Percentiles rank a stretch among this genome's conserved stretches.
phyloP scores from a whole-genome alignment of 2,797 vertebrate species.

The Danio aesculapii region DNA sequence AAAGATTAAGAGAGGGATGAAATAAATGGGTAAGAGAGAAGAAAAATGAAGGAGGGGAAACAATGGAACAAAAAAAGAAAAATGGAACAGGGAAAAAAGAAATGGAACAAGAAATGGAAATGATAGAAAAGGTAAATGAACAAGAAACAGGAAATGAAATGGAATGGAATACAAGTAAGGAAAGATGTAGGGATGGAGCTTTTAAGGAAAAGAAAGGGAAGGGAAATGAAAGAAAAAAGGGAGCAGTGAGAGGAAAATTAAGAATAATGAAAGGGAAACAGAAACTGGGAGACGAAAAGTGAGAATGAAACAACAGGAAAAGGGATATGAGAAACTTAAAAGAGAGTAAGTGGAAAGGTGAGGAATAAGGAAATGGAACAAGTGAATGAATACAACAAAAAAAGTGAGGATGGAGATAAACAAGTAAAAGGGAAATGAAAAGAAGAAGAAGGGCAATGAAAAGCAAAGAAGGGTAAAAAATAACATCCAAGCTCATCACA shows the following conservation, averaged over 20 bases:
- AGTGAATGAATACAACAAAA: too few relatives aligned
- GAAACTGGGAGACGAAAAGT: not conserved
- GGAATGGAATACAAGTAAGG: not conserved
- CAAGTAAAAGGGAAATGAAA: too few relatives aligned
- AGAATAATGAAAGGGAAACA: too few relatives aligned
- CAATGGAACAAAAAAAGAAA: not conserved
- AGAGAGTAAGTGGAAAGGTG: too few relatives aligned
- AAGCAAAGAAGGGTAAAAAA: too few relatives aligned
- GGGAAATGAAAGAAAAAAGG: not conserved
- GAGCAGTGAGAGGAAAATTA: not conserved
- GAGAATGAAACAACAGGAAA: not conserved
- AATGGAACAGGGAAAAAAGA: not conserved
- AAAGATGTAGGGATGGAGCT: too few relatives aligned
- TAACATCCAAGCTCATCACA: too few relatives aligned
- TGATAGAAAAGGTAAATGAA: not conserved
- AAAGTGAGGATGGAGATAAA: too few relatives aligned
- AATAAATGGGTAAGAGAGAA: too few relatives aligned
- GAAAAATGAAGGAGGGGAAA: not conserved
- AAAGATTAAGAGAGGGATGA: not conserved
- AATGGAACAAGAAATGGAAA: not conserved
- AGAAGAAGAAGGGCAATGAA: too few relatives aligned
- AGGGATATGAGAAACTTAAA: not conserved
- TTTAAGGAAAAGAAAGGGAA: not conserved
- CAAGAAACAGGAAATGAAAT: not conserved
- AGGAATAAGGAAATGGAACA: too few relatives aligned